Base-by-base conservation (phyloP, 2,113 vertebrate genomes). In the Tinamus guttatus region DNA sequence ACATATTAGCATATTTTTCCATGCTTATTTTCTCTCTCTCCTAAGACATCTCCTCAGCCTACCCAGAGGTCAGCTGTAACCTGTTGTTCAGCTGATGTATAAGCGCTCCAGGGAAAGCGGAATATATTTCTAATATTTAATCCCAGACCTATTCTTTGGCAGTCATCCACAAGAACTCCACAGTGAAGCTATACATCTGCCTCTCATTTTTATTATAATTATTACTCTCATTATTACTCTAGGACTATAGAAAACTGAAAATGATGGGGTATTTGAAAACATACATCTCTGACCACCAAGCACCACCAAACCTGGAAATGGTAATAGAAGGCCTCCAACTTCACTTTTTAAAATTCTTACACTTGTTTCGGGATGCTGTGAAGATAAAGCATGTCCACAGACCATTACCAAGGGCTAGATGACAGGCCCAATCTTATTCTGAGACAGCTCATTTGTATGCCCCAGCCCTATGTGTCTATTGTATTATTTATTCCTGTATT, bases 401-500 rank as follows among this genome's bases (percentile, higher is more conserved):
- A 18, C 43, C n/a, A 19, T 36, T 52, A 47, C 74, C 32, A 40
- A 45, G 49, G 14, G 1, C 11, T 65, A 30, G 32, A 36, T 5
- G 7, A 52, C 22, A 65, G 81, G 43, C 19, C n/a, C 36, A 85
- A 87, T 68, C 25, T 20, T 85, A 36, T 38, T 81, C 71, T 52
- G 78, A 87, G 40, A 36, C n/a, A n/a, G 36, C 58, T 94, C 52
- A 84, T 94, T 91, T 81, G 40, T 92, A 91, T 87, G 84, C 69
- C 67, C 10, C 38, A 78, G 27, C 32, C 18, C 13, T 67, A 11
- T 28, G 58, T 65, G 22, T 58, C 82, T 81, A 20, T 36, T 45
- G 15, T 45, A 38, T 93, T 84, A 92, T 84, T 97, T 90, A 92
- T 93, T 94, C 58, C 41, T 51, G 30, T 84, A 38, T 93, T 84